phyloP scores from a whole-genome alignment of 2,113 vertebrate species.

The Mobula birostris region DNA sequence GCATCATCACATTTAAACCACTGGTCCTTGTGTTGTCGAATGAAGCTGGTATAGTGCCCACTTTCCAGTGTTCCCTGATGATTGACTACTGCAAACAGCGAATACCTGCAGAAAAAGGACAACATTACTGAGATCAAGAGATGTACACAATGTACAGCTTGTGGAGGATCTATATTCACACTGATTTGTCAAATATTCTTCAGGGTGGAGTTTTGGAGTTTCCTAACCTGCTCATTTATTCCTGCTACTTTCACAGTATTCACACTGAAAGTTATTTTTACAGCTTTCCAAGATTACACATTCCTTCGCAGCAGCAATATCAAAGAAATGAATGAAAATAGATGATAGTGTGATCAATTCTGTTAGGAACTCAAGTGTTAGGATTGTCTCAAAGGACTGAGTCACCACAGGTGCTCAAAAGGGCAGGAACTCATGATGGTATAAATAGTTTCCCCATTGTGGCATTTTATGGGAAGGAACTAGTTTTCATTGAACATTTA shows the following conservation, averaged over 20 bases:
- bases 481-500: background rate
- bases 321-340: background rate
- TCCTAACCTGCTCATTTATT: background rate
- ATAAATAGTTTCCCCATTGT: background rate
- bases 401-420: background rate
- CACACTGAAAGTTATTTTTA: background rate
- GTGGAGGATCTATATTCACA: background rate
- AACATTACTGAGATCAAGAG: background rate
- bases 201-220: background rate
- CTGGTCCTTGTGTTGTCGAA: slow-evolving; percentile 99
- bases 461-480: background rate
- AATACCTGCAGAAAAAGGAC: slow-evolving; percentile 69
- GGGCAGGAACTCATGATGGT: too few relatives aligned
- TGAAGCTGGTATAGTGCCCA: slow-evolving; percentile 98
- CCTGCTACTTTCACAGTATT: background rate
- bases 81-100: slow-evolving; percentile 97
- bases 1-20: slow-evolving; percentile 99
- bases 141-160: background rate
- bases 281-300: background rate
- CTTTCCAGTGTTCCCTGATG: slow-evolving; percentile 98
- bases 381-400: background rate
- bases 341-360: background rate
- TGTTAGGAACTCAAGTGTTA: background rate
- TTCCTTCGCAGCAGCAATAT: background rate
- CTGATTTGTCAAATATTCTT: background rate